These are phyloP conservation scores for Acromyrmex charruanus DNA, from an alignment of 1,140 invertebrate genomes.

Conservation along the genomic window DNA sequence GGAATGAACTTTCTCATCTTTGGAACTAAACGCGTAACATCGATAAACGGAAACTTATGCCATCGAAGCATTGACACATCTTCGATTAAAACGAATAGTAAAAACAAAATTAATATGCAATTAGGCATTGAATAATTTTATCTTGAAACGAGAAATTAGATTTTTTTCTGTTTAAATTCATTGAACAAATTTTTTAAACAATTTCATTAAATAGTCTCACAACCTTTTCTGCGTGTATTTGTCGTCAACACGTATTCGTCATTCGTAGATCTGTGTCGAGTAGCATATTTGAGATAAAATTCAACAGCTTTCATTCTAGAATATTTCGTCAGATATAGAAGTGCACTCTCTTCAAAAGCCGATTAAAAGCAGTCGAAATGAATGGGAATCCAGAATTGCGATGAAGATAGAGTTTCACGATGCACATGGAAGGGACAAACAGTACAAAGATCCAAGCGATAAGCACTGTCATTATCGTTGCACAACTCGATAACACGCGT, in stretches of 20 bases:
- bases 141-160: background rate
- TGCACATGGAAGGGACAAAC: background rate
- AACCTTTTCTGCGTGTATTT: background rate
- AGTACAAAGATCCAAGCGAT: background rate
- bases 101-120: background rate
- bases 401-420: slow-evolving; percentile 11
- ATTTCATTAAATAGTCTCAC: background rate
- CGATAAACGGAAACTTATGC: background rate
- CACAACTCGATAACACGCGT: slow-evolving; percentile 17
- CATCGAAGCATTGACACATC: background rate
- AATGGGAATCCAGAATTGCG: background rate
- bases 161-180: background rate
- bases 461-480: slow-evolving; percentile 29
- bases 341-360: slow-evolving; percentile 1
- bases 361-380: background rate
- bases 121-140: background rate
- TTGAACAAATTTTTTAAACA: background rate
- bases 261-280: background rate
- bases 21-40: background rate
- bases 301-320: slow-evolving; percentile 7
- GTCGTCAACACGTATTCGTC: background rate
- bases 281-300: background rate
- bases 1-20: background rate
- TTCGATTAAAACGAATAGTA: background rate
- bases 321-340: background rate